Percentiles rank a stretch among this genome's conserved stretches.
Evolutionary conservation across 2,888 invertebrate species (phyloP).

Genomic region (Strigamia transsilvanica): DNA sequence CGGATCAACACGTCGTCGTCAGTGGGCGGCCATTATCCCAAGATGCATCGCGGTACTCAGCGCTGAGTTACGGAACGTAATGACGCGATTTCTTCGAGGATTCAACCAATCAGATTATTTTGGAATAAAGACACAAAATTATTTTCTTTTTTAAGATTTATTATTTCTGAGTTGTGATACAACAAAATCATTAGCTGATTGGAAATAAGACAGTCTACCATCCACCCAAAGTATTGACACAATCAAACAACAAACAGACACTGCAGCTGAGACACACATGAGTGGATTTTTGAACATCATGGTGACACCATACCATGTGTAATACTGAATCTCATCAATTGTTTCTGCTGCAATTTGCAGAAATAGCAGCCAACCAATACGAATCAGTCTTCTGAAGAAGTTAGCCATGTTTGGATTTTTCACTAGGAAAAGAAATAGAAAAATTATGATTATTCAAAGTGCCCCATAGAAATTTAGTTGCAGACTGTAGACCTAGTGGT

Average conservation of each 20-base stretch:
- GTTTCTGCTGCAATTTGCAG: neutral
- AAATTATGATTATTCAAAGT: too few relatives aligned
- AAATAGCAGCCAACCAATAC: neutral
- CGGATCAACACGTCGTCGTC: neutral
- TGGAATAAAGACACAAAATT: too few relatives aligned
- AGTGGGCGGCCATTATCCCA: neutral
- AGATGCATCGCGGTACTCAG: neutral
- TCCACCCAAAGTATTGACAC: neutral
- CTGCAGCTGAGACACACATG: neutral
- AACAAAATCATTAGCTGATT: neutral
- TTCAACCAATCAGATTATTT: too few relatives aligned
- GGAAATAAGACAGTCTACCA: neutral
- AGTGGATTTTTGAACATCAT: neutral
- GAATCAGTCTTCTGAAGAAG: neutral
- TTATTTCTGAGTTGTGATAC: neutral
- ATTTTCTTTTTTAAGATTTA: neutral
- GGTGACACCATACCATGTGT: neutral
- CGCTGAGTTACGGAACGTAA: too few relatives aligned
- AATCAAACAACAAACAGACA: neutral
- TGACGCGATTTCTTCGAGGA: too few relatives aligned
- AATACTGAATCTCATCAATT: neutral
- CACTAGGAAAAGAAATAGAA: too few relatives aligned
- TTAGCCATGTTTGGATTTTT: neutral
- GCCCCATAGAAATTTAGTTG: too few relatives aligned
- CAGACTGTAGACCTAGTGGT: too few relatives aligned